phyloP scores from a whole-genome alignment of 2,113 vertebrate species.

The Notechis scutatus region DNA sequence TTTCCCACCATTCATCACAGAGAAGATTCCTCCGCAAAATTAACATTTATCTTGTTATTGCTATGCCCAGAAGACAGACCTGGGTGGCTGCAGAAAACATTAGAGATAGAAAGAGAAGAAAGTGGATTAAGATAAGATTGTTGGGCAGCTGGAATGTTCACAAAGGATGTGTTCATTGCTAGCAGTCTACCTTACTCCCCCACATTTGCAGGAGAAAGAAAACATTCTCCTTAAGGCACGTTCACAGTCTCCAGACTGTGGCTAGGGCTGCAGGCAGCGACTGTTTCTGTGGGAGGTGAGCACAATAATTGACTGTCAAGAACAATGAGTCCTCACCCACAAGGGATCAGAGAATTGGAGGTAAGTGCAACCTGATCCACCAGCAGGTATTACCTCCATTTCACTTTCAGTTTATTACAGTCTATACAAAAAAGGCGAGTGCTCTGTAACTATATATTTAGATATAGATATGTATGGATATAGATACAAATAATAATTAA shows the following conservation, averaged over 20 bases:
- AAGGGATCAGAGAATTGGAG: not conserved
- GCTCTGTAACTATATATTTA: too few species aligned
- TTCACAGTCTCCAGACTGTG: not conserved
- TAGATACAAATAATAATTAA: too few species aligned
- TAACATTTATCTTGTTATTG: not conserved
- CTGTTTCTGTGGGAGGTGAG: not conserved
- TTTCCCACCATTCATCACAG: not conserved
- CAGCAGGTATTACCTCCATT: not conserved
- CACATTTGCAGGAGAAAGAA: not conserved
- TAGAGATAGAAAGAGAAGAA: not conserved
- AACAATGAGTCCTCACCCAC: not conserved
- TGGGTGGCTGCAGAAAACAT: not conserved
- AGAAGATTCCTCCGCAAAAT: not conserved
- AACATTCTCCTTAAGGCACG: not conserved
- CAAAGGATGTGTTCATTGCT: not conserved
- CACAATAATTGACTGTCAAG: not conserved
- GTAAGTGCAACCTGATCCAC: not conserved
- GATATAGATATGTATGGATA: too few species aligned
- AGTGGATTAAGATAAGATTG: not conserved
- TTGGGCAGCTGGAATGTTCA: not conserved
- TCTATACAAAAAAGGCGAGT: too few species aligned
- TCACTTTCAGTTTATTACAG: too few species aligned
- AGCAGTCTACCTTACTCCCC: not conserved
- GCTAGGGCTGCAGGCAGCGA: not conserved
- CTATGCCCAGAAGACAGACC: not conserved